Base-by-base conservation (phyloP, 35 echinoderm and acorn worm species). In the Anneissia japonica region DNA sequence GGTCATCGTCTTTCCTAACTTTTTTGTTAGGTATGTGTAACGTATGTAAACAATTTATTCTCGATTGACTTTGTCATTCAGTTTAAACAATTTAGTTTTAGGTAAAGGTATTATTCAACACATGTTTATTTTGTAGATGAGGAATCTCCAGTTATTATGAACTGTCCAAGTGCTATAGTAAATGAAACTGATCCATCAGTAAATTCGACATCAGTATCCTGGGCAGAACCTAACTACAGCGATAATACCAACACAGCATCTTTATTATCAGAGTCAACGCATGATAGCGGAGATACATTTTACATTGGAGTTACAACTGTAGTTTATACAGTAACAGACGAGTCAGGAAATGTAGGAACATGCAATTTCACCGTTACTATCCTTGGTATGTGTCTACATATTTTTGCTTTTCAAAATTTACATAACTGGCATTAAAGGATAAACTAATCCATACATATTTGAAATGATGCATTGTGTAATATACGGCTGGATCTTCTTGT, bases 351-450 rank as follows among this genome's bases (percentile, higher is more conserved):
- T 37, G 36, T 31, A 76, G 79, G 34, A 11, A 72, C 77, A 32
- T 89, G 87, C 31, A 83, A 30, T 30, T 89, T 89, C 30, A 89
- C 77, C 45, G 87, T 89, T 23, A 89, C 87, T 34, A 73, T 89
- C 14, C 74, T 37, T 74, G 79, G 87, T 89, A 76, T 26, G 87
- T 73, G 9, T 64, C 26, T 23, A 9, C 5, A 12, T 12, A 23
- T 2, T 64, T 64, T 12, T n/a, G 1, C 26, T 64, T 6, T n/a
- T n/a, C n/a, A n/a, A n/a, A n/a, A n/a, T n/a, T n/a, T n/a, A n/a
- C n/a, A n/a, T n/a, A n/a, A n/a, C n/a, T n/a, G n/a, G n/a, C n/a
- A n/a, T n/a, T n/a, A n/a, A n/a, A n/a, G n/a, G n/a, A n/a, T n/a
- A n/a, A n/a, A n/a, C n/a, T n/a, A n/a, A n/a, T n/a, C n/a, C n/a